Base-by-base conservation (phyloP, 2,888 invertebrate species). In the Drepanosiphum platanoidis region DNA sequence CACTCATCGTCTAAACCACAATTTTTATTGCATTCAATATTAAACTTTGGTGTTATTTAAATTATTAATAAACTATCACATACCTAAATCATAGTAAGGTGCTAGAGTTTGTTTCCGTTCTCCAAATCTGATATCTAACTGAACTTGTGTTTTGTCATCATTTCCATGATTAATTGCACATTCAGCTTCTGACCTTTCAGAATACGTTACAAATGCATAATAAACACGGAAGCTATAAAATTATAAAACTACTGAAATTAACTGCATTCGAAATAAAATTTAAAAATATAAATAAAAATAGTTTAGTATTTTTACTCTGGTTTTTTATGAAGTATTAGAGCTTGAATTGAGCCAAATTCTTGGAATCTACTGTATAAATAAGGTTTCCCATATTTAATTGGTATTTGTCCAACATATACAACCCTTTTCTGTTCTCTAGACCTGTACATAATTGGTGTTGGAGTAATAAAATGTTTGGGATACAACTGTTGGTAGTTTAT, bases 381-480 rank as follows among this genome's bases (percentile, higher is more conserved):
- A 39, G 58, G 77, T 5, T 84, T 84, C n/a, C 84, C 84, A 68
- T n/a, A 58, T 77, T 58, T 77, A 9, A 84, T 84, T 30, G 84
- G 84, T 84, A 84, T 84, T 27, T 84, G 84, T 32, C 84, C 84
- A 36, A 84, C 70, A 77, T 84, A 84, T n/a, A 84, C 84, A 5
- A 84, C 84, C 15, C 27, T 84, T 77, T 84, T 84, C 68, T 75
- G 75, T 36, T 68, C 75, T 52, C 68, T 77, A 18, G 36, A 22
- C 39, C 84, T 84, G 30, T n/a, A n/a, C 0, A 68, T 30, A 83
- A 77, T 70, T 75, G 36, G 32, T 81, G 39, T 77, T 27, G 68
- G 18, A 70, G n/a, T 77, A 72, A 61, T 8, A 61, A 82, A 15
- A 81, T 15, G 1, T 72, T 61, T 36, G n/a, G 4, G n/a, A 34